Evolutionary conservation across 2,113 vertebrate species (phyloP).

Genomic region (Ptychochromis oligacanthus): DNA sequence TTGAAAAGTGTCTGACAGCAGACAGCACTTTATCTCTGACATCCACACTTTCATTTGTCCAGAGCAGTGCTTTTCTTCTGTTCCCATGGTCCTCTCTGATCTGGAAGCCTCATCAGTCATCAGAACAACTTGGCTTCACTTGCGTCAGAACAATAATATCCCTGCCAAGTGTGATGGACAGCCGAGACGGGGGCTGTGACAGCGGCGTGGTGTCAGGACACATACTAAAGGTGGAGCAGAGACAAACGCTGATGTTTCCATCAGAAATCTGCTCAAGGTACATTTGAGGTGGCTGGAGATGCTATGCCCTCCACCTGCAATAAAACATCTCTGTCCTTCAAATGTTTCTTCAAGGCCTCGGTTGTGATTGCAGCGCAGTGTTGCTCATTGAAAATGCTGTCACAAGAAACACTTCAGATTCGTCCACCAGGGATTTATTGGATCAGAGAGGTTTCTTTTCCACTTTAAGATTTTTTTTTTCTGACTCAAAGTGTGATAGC

Average conservation of each 20-base stretch:
- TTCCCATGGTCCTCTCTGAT: background rate
- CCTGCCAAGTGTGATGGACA: conserved; percentile 51
- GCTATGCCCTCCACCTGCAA: conserved; percentile 30
- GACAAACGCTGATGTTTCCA: conserved; percentile 27
- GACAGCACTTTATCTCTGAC: conserved; percentile 26
- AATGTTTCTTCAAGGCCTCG: conserved; percentile 16
- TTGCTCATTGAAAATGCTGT: background rate
- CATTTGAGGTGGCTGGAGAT: background rate
- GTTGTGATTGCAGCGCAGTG: conserved; percentile 4
- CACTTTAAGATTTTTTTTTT: background rate
- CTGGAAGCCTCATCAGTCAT: conserved; percentile 30
- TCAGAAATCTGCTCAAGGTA: conserved; percentile 28
- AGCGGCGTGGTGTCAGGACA: conserved; percentile 1
- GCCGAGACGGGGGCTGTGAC: background rate
- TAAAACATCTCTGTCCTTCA: conserved; percentile 31
- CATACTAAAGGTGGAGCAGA: conserved; percentile 35
- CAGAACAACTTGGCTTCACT: background rate
- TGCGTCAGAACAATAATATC: conserved; percentile 43
- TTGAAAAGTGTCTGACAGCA: conserved; percentile 12
- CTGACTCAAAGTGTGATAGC: background rate
- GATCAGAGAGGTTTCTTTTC: conserved; percentile 9
- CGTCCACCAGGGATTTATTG: conserved; percentile 22
- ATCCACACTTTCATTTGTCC: conserved; percentile 32
- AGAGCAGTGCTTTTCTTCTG: background rate
- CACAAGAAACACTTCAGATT: conserved; percentile 3